Evolutionary conservation across 2,888 invertebrate genomes (phyloP), one percentile per base, ranked within the genome.

Genomic region (Ormia ochracea): DNA sequence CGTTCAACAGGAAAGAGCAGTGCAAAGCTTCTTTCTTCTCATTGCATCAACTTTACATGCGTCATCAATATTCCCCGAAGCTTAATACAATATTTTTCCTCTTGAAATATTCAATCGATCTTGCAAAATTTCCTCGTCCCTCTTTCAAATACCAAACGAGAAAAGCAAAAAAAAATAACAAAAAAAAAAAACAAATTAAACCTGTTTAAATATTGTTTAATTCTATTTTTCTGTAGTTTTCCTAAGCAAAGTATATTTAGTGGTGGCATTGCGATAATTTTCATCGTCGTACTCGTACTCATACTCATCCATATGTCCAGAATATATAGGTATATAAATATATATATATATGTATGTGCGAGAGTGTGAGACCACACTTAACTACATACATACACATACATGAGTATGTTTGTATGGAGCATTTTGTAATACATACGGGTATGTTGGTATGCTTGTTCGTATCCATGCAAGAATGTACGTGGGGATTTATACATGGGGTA

Each of bases 141-240:
- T 74, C 66, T n/a, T 19, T 31, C 9, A 10, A 10, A 23, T 56
- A 9, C 12, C 50, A 41, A 66, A 38, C 31, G 10, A n/a, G n/a
- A n/a, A n/a, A n/a, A n/a, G n/a, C n/a, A n/a, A n/a, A n/a, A n/a
- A n/a, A n/a, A n/a, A n/a, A n/a, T n/a, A n/a, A n/a, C n/a, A n/a
- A n/a, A n/a, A n/a, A n/a, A n/a, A n/a, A 66, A 41, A 33, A 26
- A 45, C 33, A 23, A 41, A 26, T 19, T 41, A 75, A 75, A 75
- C 75, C 59, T 75, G 66, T 75, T 75, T 68, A 59, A 75, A 68
- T 61, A 54, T 43, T 63, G 50, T 52, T 75, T 50, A 36, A 48
- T 75, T 75, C 59, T 59, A 75, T 58, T 68, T 68, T 41, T 59
- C 31, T 68, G 36, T 52, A 75, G 52, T 33, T 75, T 58, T 50